Evolutionary conservation across 2,113 vertebrate genomes (phyloP).

Genomic region (Gallinago media): DNA sequence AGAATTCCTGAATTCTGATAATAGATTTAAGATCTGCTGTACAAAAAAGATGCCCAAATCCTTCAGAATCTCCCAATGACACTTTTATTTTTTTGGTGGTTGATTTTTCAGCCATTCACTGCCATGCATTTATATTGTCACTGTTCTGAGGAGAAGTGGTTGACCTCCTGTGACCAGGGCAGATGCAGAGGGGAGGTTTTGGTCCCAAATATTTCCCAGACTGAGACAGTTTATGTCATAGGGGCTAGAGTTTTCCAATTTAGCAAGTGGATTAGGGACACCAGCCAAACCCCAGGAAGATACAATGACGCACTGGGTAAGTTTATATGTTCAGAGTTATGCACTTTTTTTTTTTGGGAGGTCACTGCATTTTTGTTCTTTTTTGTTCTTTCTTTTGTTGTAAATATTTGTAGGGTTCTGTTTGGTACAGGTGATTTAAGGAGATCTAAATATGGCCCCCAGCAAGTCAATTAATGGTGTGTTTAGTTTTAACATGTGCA

Average conservation of each 20-base stretch:
- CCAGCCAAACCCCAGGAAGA: background rate
- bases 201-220: background rate
- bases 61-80: background rate
- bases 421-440: constrained; percentile 14
- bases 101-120: background rate
- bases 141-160: background rate
- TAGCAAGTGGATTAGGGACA: background rate
- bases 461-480: constrained; percentile 56
- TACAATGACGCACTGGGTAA: rapidly evolving
- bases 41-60: background rate
- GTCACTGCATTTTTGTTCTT: background rate
- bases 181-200: background rate
- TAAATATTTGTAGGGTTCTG: background rate
- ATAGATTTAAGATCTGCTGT: background rate
- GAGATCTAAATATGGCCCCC: constrained; percentile 29
- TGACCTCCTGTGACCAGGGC: background rate
- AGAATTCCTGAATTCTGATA: background rate
- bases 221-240: background rate
- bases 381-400: background rate
- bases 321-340: background rate
- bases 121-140: background rate
- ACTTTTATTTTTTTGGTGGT: background rate
- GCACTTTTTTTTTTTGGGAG: background rate
- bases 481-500: constrained; percentile 54
- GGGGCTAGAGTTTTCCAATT: background rate